These are phyloP conservation scores for Podabrus alpinus DNA, from an alignment of 2,888 invertebrate genomes.

Conservation along the genomic window DNA sequence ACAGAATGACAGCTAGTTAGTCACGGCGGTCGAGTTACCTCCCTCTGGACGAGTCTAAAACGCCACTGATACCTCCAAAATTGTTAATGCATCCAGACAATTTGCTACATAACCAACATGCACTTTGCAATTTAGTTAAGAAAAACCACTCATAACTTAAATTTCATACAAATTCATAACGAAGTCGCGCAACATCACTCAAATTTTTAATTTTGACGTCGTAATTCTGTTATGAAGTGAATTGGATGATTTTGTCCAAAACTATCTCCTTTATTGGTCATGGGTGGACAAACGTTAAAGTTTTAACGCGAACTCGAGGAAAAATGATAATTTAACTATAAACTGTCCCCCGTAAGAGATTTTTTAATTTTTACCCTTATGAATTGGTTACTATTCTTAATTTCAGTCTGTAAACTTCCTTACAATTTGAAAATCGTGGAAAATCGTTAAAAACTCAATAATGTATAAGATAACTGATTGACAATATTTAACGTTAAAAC, in stretches of 20 bases:
- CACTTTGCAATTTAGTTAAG: neutral
- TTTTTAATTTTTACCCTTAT: too few species aligned
- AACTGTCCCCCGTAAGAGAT: too few species aligned
- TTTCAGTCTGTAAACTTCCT: too few species aligned
- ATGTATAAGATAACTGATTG: too few species aligned
- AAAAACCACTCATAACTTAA: neutral
- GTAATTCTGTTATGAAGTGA: neutral
- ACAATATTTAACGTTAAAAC: too few species aligned
- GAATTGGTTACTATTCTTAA: too few species aligned
- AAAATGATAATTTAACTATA: too few species aligned
- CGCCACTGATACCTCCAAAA: neutral
- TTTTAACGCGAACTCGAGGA: too few species aligned
- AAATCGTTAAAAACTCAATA: too few species aligned
- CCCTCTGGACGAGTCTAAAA: slow-evolving; percentile 35
- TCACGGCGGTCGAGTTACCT: slow-evolving; percentile 46
- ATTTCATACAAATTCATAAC: neutral
- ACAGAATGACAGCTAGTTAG: slow-evolving; percentile 47
- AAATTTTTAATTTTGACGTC: neutral
- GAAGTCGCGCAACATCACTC: neutral
- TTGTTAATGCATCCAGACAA: neutral
- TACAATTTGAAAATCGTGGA: too few species aligned
- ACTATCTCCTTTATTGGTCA: too few species aligned
- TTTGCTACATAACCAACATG: neutral
- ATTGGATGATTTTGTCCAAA: neutral
- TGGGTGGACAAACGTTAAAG: too few species aligned